Conservation (phyloP, 2,888 invertebrate species). For the Eristalis arbustorum region DNA sequence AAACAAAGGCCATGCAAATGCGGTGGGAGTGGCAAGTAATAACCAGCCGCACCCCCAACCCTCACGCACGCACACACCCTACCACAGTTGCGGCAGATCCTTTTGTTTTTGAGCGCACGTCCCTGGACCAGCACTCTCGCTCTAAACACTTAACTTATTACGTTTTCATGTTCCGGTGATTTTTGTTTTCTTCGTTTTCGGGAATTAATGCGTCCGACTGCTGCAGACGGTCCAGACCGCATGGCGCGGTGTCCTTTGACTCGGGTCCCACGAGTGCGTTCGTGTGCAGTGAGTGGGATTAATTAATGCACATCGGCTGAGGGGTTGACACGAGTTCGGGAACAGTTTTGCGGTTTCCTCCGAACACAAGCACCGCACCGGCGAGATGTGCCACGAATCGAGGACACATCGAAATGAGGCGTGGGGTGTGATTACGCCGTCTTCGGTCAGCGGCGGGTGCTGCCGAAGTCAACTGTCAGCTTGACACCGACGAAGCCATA, state of each 20-base stretch:
- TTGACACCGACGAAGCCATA: conserved; percentile 64
- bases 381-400: neutral
- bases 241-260: conserved; percentile 38
- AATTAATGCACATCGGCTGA: conserved; percentile 51
- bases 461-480: conserved; percentile 43
- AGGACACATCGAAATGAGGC: conserved; percentile 17
- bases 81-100: conserved; percentile 60
- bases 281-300: conserved; percentile 1
- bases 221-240: conserved; percentile 24
- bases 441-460: conserved; percentile 24
- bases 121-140: conserved; percentile 43
- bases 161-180: conserved; percentile 41
- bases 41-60: neutral
- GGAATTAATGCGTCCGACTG: conserved; percentile 18
- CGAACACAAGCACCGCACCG: neutral
- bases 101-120: conserved; percentile 55
- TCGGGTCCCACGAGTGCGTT: neutral
- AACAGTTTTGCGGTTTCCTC: conserved; percentile 64
- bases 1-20: conserved; percentile 58
- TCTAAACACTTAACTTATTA: conserved; percentile 56
- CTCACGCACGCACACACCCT: conserved; percentile 1
- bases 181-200: conserved; percentile 17
- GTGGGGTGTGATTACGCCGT: conserved; percentile 43
- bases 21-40: neutral
- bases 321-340: neutral